Evolutionary conservation across 2,113 vertebrate species (phyloP), one percentile per base, ranked within the genome.

Genomic region (Sphaerodactylus townsendi): DNA sequence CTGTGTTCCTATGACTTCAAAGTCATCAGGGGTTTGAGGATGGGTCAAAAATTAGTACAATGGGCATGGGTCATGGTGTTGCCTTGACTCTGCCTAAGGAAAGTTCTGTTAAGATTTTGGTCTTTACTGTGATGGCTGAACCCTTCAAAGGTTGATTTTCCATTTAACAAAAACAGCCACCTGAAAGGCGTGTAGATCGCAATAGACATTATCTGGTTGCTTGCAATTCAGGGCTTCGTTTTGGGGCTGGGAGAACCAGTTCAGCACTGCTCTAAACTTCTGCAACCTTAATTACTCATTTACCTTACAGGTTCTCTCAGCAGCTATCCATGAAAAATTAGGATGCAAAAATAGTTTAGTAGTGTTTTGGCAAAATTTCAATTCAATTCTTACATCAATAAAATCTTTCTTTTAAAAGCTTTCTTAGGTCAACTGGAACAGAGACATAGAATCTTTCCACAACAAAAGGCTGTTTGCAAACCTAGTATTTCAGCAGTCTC

Each of bases 11-110:
- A 66, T 37, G 62, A 44, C 3, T 82, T 5, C 50, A 59, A 28
- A 0, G 5, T 0, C 66, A 80, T 19, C 8, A 23, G 50, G 39
- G 59, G 44, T 46, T 1, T 1, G 2, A 77, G 41, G 0, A 74
- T 28, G 21, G 70, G 11, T 13, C 72, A 75, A 44, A 46, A 33
- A 39, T 8, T 59, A 64, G 77, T 0, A 44, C 64, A 56, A 25
- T 10, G 23, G 0, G 0, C 25, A 11, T 17, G 41, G 37, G 46
- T 84, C 76, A 35, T 21, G 23, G 21, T 13, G 48, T 25, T 62
- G 50, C 25, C 23, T 28, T 62, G 7, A 28, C 25, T 4, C 3
- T 62, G 59, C 21, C 10, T 25, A 30, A 59, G 72, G 64, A 77
- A 69, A 68, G n/a, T 21, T 68, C 48, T 48, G 41, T 25, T 15